Conservation (phyloP, 2,113 vertebrate genomes). For the Odontophorus gujanensis region DNA sequence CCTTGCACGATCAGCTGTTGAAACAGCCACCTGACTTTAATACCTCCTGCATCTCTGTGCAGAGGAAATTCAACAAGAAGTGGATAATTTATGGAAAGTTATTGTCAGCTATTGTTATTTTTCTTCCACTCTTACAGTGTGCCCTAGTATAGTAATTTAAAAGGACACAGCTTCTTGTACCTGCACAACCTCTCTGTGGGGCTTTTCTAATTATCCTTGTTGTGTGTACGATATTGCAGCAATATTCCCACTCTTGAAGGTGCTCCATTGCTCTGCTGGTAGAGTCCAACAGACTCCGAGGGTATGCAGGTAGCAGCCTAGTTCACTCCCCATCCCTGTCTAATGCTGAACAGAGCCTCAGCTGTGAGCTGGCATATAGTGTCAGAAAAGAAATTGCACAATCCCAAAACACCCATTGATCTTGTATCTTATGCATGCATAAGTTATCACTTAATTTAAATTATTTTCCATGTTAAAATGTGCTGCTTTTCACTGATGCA, state of each 20-base stretch:
- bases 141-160: not conserved
- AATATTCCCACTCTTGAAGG: not conserved
- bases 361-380: not conserved
- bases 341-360: accelerated
- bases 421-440: not conserved
- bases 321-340: accelerated
- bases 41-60: not conserved
- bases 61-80: not conserved
- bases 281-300: not conserved
- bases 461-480: not conserved
- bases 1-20: not conserved
- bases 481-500: not conserved
- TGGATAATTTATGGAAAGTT: not conserved
- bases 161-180: accelerated
- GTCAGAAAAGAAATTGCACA: not conserved
- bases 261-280: not conserved
- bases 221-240: not conserved
- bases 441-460: not conserved
- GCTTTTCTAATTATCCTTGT: accelerated
- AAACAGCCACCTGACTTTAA: not conserved
- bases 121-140: not conserved
- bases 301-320: not conserved
- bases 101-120: not conserved
- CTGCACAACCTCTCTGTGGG: accelerated
- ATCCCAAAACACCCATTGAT: not conserved